Evolutionary conservation across 1,140 invertebrate genomes (phyloP).

Genomic region (Zaprionus camerounensis): DNA sequence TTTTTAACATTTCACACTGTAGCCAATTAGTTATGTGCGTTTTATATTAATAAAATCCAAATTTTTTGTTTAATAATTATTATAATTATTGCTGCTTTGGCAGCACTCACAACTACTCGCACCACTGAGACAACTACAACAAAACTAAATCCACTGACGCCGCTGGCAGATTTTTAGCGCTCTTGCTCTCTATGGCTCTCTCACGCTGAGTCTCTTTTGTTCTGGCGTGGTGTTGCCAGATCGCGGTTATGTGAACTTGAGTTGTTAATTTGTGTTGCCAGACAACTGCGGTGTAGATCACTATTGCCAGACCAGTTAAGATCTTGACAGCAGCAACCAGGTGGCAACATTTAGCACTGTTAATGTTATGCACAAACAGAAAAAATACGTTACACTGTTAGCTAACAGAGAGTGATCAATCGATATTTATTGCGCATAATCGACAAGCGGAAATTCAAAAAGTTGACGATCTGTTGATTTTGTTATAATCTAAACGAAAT

Average conservation of each 20-base stretch:
- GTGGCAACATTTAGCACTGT: conserved; percentile 21
- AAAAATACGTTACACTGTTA: neutral
- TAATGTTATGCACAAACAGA: neutral
- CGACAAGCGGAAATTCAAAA: neutral
- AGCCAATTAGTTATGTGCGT: conserved; percentile 15
- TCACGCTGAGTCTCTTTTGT: conserved; percentile 57
- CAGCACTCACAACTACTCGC: conserved; percentile 61
- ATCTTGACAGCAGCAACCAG: conserved; percentile 6
- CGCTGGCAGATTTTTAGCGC: conserved; percentile 62
- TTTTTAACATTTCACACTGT: conserved; percentile 60
- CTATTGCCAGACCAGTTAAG: conserved; percentile 35
- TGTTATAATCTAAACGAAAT: conserved; percentile 43
- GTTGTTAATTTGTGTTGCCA: conserved; percentile 33
- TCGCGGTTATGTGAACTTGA: conserved; percentile 33
- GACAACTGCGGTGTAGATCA: conserved; percentile 37
- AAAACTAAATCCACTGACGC: conserved; percentile 81
- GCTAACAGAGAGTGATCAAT: neutral
- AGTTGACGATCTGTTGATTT: conserved; percentile 12
- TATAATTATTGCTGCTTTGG: conserved; percentile 49
- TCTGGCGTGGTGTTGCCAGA: conserved; percentile 42
- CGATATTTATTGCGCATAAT: conserved; percentile 2
- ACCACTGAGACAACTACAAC: conserved; percentile 57
- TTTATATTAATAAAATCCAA: conserved; percentile 46
- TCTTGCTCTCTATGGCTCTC: conserved; percentile 38
- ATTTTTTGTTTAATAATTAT: conserved; percentile 42